phyloP scores from a whole-genome alignment of 1,140 invertebrate genomes.

The Cecropterus lyciades region DNA sequence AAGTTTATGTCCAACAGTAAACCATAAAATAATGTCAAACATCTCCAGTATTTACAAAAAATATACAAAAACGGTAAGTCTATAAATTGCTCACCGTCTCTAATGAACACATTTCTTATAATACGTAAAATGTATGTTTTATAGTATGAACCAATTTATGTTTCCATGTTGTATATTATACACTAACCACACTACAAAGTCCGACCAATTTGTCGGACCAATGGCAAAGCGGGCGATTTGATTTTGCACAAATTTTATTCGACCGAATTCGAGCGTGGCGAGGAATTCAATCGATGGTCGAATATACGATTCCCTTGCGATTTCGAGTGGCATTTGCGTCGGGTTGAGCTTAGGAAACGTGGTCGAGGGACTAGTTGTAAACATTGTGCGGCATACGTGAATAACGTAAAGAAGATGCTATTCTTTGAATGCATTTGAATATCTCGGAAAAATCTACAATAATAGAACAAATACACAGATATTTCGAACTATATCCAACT shows the following conservation, averaged over 20 bases:
- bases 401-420: conserved; percentile 16
- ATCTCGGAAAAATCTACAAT: conserved; percentile 3
- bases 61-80: too few species aligned
- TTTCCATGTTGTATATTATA: too few species aligned
- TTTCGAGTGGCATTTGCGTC: conserved; percentile 43
- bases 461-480: background rate
- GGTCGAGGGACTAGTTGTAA: conserved; percentile 20
- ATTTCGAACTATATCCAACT: too few species aligned
- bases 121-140: too few species aligned
- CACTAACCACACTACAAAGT: too few species aligned
- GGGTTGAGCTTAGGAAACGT: conserved; percentile 8
- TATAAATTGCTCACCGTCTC: too few species aligned
- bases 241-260: conserved; percentile 80
- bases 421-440: conserved; percentile 23
- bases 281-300: too few species aligned
- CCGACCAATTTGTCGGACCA: conserved; percentile 48
- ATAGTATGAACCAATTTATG: too few species aligned
- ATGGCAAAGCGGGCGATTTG: conserved; percentile 70
- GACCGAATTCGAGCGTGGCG: conserved; percentile 64
- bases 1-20: too few species aligned
- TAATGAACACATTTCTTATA: too few species aligned
- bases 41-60: too few species aligned
- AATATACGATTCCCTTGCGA: conserved; percentile 55
- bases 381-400: conserved; percentile 15
- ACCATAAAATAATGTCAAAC: too few species aligned